Evolutionary conservation across 1,140 invertebrate species (phyloP).

Genomic region (Acromyrmex echinatior): DNA sequence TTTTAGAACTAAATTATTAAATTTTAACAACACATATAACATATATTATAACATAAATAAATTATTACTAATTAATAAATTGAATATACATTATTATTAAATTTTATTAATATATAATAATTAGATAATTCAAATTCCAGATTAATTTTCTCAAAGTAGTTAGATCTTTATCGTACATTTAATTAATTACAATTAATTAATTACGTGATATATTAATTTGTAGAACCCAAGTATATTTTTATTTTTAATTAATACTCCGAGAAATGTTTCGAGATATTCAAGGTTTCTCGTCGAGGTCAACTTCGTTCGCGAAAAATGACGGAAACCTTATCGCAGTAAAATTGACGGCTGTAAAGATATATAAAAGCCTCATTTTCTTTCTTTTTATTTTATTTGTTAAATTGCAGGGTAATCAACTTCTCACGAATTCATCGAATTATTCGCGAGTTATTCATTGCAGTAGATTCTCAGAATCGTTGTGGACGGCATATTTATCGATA

Average conservation of each 20-base stretch:
- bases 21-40: not conserved
- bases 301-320: not conserved
- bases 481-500: slow-evolving; percentile 26
- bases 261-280: not conserved
- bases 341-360: not conserved
- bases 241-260: not conserved
- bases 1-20: slow-evolving; percentile 3
- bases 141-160: not conserved
- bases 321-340: not conserved
- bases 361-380: not conserved
- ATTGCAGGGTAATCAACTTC: not conserved
- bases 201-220: slow-evolving; percentile 2
- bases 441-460: not conserved
- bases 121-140: not conserved
- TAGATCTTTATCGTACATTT: not conserved
- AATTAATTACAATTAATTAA: slow-evolving; percentile 5
- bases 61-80: slow-evolving; percentile 1
- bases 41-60: not conserved
- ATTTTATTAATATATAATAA: slow-evolving; percentile 1
- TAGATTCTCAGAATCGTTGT: not conserved
- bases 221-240: not conserved
- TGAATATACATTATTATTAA: not conserved
- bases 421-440: not conserved
- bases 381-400: not conserved
- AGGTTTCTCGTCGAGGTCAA: not conserved